phyloP scores from a whole-genome alignment of 2,797 vertebrate species.

The Iguana delicatissima region DNA sequence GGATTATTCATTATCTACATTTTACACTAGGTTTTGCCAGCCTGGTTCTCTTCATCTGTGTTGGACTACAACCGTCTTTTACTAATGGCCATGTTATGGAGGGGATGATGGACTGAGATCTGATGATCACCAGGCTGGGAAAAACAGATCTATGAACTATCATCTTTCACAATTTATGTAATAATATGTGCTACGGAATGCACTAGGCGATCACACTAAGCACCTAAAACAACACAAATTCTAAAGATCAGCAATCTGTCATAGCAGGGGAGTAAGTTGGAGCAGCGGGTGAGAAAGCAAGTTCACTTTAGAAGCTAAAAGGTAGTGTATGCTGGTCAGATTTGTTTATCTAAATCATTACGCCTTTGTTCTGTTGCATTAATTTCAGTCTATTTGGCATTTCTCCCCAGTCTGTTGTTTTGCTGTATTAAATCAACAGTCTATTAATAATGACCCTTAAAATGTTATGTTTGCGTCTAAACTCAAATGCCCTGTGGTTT shows the following conservation, averaged over 20 bases:
- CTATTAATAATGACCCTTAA: background rate
- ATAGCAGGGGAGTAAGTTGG: background rate
- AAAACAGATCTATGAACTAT: background rate
- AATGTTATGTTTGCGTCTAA: background rate
- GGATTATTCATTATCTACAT: background rate
- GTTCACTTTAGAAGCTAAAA: background rate
- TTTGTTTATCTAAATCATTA: conserved; percentile 16
- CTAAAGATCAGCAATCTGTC: conserved; percentile 2
- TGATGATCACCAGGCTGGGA: background rate
- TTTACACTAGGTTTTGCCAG: background rate
- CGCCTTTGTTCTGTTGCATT: background rate
- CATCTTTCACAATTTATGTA: conserved; percentile 2
- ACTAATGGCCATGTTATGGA: background rate
- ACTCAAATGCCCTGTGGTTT: background rate
- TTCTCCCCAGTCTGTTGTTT: background rate
- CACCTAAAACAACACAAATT: conserved; percentile 30
- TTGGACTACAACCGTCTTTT: background rate
- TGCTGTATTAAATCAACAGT: background rate
- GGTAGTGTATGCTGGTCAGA: background rate
- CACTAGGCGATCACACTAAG: background rate
- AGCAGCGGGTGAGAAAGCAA: background rate
- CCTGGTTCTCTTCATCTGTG: background rate
- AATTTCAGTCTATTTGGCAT: background rate
- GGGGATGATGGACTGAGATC: background rate
- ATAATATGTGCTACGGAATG: conserved; percentile 19